A percentile compares a stretch with the other conserved stretches of the same genome.
These are phyloP conservation scores for Amorpha juglandis DNA, from an alignment of 2,888 invertebrate species.

Conservation along the genomic window DNA sequence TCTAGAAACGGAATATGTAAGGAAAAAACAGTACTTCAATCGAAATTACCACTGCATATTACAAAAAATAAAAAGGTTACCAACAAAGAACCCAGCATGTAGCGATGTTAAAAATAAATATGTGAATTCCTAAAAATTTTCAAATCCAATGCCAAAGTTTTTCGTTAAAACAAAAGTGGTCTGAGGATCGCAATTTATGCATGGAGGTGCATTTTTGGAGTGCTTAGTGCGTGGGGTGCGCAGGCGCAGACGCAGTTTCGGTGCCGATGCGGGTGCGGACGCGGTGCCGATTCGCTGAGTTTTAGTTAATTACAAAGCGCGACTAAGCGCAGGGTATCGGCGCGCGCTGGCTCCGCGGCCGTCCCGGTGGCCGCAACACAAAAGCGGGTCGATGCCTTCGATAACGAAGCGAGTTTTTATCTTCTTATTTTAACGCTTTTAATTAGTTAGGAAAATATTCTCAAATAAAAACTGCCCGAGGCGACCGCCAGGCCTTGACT, in stretches of 20 bases:
- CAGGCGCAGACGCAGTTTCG: conserved; percentile 11
- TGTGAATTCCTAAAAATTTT: conserved; percentile 15
- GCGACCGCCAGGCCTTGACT: conserved; percentile 61
- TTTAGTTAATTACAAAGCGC: conserved; percentile 81
- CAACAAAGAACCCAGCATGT: conserved; percentile 14
- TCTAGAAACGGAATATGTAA: neutral
- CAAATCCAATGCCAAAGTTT: conserved; percentile 14
- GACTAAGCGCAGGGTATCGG: conserved; percentile 52
- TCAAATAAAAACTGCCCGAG: conserved; percentile 78
- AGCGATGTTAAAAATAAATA: conserved; percentile 15
- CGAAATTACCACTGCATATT: neutral
- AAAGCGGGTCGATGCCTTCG: conserved; percentile 82
- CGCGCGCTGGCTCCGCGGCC: conserved; percentile 50
- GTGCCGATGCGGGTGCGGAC: neutral
- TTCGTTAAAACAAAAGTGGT: conserved; percentile 25
- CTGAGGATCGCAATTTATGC: conserved; percentile 50
- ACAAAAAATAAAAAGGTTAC: neutral
- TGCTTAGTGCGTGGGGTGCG: conserved; percentile 57
- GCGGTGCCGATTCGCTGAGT: conserved; percentile 54
- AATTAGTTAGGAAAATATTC: conserved; percentile 85
- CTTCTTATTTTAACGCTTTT: conserved; percentile 83
- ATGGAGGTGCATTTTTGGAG: conserved; percentile 62
- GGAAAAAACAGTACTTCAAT: neutral
- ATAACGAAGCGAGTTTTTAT: conserved; percentile 81
- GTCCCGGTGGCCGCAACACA: conserved; percentile 77